A percentile compares a stretch with the other conserved stretches of the same genome.
phyloP scores from a whole-genome alignment of 2,797 vertebrate species.

The Garrulus glandarius region DNA sequence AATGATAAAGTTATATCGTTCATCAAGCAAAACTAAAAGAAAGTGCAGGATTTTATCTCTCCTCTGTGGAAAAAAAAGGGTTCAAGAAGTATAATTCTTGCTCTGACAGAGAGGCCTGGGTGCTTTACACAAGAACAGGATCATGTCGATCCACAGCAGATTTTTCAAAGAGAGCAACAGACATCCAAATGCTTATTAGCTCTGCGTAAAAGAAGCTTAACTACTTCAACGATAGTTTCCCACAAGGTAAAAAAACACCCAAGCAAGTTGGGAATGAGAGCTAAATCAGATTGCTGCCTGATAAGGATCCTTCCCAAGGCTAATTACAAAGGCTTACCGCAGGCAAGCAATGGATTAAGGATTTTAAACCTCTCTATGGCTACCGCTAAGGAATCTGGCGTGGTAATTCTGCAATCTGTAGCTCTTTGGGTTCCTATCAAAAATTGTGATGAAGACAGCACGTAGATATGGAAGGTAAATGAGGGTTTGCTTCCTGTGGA shows the following conservation, averaged over 20 bases:
- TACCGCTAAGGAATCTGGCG: not conserved
- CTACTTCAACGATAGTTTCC: slow-evolving; percentile 24
- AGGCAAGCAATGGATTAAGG: slow-evolving; percentile 19
- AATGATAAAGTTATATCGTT: not conserved
- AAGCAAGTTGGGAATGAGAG: not conserved
- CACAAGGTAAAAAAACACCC: slow-evolving; percentile 21
- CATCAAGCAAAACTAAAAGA: not conserved
- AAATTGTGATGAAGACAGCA: not conserved
- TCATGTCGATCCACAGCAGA: not conserved
- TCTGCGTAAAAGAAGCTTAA: slow-evolving; percentile 2
- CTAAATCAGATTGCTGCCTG: slow-evolving; percentile 36
- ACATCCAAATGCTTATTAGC: not conserved
- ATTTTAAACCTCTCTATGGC: slow-evolving; percentile 4
- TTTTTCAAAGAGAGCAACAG: slow-evolving; percentile 1
- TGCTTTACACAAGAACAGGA: not conserved
- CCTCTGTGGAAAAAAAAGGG: not conserved
- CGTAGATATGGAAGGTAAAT: not conserved
- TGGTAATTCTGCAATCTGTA: slow-evolving; percentile 7
- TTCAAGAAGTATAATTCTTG: not conserved
- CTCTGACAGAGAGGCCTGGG: not conserved
- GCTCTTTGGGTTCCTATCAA: slow-evolving; percentile 12
- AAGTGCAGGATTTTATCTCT: not conserved
- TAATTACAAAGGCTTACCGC: slow-evolving; percentile 30
- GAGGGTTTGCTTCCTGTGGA: not conserved
- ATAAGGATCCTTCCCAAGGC: slow-evolving; percentile 34